Evolutionary conservation across 1,140 invertebrate species (phyloP).

Genomic region (Pogonognathellus flavescens): DNA sequence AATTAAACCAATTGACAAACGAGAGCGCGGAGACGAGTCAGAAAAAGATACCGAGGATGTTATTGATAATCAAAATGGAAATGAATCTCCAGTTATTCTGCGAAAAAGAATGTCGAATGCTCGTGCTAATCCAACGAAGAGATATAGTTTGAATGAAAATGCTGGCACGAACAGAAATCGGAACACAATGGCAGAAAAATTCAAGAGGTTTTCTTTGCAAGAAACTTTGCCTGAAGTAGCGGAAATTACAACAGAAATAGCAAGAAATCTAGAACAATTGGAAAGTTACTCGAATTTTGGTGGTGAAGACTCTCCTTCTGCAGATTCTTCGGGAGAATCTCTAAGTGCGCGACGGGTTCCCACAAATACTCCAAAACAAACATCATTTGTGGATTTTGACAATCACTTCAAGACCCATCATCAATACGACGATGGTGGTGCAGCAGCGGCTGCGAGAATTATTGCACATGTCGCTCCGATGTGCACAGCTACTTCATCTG

Average conservation of each 20-base stretch:
- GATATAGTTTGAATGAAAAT: slow-evolving; percentile 60
- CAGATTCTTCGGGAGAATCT: slow-evolving; percentile 26
- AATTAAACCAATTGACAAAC: slow-evolving; percentile 69
- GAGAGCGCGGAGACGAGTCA: slow-evolving; percentile 68
- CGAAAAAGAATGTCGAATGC: slow-evolving; percentile 19
- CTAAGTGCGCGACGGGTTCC: slow-evolving; percentile 52
- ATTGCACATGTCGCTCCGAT: slow-evolving; percentile 63
- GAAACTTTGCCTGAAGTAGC: slow-evolving; percentile 63
- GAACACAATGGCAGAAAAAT: slow-evolving; percentile 55
- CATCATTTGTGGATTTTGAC: slow-evolving; percentile 63
- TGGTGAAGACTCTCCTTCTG: slow-evolving; percentile 40
- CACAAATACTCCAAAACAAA: slow-evolving; percentile 63
- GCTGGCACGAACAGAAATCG: slow-evolving; percentile 36
- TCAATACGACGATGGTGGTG: slow-evolving; percentile 35
- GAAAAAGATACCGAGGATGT: slow-evolving; percentile 60
- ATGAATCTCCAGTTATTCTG: slow-evolving; percentile 19
- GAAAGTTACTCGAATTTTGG: slow-evolving; percentile 66
- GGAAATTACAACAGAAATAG: slow-evolving; percentile 66
- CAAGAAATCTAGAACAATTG: slow-evolving; percentile 61
- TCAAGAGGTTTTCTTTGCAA: slow-evolving; percentile 65
- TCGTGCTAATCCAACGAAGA: slow-evolving; percentile 47
- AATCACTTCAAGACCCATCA: slow-evolving; percentile 59
- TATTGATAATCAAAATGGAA: slow-evolving; percentile 35
- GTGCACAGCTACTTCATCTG: slow-evolving; percentile 48
- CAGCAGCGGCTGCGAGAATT: slow-evolving; percentile 55